Percentiles rank a stretch among this genome's conserved stretches.
Conservation (phyloP, 1,140 invertebrate genomes). For the Heliconius hewitsoni region DNA sequence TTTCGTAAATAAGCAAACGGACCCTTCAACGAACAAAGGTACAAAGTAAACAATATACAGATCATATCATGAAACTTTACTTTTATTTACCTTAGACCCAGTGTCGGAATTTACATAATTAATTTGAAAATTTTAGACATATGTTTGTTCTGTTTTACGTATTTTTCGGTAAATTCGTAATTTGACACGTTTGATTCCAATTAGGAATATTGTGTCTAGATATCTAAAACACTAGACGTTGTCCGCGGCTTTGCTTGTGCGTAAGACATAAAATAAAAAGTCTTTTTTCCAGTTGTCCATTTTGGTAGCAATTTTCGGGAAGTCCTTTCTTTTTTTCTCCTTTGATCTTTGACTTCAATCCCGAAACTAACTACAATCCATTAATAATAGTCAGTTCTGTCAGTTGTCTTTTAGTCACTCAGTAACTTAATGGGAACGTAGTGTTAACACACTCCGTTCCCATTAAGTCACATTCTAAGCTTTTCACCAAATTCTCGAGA, state of each 20-base stretch:
- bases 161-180: background rate
- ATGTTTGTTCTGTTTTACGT: background rate
- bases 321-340: too few species aligned
- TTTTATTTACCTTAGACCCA: background rate
- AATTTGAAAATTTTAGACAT: background rate
- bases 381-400: too few species aligned
- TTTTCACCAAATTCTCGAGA: too few species aligned
- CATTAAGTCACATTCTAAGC: too few species aligned
- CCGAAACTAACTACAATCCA: too few species aligned
- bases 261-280: background rate
- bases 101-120: background rate
- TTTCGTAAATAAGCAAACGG: background rate
- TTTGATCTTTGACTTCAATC: too few species aligned
- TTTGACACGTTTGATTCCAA: background rate
- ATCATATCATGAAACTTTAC: background rate
- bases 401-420: too few species aligned
- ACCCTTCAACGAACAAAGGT: background rate
- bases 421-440: too few species aligned
- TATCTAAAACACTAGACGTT: background rate
- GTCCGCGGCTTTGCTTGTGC: too few species aligned
- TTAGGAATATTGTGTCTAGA: background rate
- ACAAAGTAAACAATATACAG: background rate
- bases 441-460: too few species aligned
- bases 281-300: too few species aligned
- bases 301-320: too few species aligned